A percentile compares a stretch with the other conserved stretches of the same genome.
Conservation (phyloP, 2,888 invertebrate genomes). For the Scaptomyza tumidula region DNA sequence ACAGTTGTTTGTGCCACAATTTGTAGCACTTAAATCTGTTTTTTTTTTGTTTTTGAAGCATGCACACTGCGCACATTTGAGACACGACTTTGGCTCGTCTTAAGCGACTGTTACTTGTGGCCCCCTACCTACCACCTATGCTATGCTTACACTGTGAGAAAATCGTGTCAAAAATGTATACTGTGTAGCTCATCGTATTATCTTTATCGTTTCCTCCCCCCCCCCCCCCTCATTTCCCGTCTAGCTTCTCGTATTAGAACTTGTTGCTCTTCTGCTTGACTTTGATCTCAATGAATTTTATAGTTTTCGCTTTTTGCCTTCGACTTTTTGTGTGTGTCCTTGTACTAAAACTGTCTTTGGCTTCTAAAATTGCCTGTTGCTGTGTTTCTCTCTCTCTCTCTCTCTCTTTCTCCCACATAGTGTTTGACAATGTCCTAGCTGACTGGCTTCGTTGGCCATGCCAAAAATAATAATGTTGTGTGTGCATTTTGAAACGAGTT, state of each 20-base stretch:
- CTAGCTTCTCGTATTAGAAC: conserved; percentile 36
- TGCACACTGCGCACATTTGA: conserved; percentile 52
- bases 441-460: conserved; percentile 1
- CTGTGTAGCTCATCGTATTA: not conserved
- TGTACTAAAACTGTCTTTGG: conserved; percentile 25
- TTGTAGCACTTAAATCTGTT: conserved; percentile 67
- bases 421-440: conserved; percentile 1
- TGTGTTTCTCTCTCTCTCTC: not conserved
- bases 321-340: conserved; percentile 17
- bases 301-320: conserved; percentile 59
- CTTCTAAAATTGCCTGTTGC: conserved; percentile 17
- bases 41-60: no score
- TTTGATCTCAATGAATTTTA: conserved; percentile 79
- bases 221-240: no score
- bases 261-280: conserved; percentile 71
- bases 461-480: conserved; percentile 37
- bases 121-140: not conserved
- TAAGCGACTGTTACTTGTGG: conserved; percentile 76
- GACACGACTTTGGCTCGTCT: conserved; percentile 49
- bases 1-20: conserved; percentile 14
- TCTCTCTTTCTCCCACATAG: not conserved
- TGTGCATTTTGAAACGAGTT: conserved; percentile 53
- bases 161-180: conserved; percentile 1
- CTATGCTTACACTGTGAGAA: not conserved
- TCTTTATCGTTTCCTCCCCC: no score